Percentiles rank a stretch among this genome's conserved stretches.
Evolutionary conservation across 2,113 vertebrate genomes (phyloP).

Genomic region (Ceratotherium simum): DNA sequence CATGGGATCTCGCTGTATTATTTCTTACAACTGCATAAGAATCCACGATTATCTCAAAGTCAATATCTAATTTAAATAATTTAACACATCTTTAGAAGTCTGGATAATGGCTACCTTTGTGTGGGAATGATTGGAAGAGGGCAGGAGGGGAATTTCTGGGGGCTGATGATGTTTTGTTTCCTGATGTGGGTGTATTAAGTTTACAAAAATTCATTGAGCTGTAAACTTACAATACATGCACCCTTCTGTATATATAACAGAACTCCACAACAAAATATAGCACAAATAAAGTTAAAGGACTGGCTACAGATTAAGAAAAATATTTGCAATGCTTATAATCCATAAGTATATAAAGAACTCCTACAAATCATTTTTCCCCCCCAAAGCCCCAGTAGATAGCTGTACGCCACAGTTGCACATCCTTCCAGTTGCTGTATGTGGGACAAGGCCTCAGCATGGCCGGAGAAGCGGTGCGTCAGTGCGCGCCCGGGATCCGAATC

Average conservation of each 20-base stretch:
- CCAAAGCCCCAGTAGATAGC: too few species aligned
- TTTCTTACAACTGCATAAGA: not conserved
- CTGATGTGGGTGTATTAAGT: not conserved
- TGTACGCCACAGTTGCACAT: too few species aligned
- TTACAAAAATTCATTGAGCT: not conserved
- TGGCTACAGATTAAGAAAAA: not conserved
- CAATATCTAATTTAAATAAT: not conserved
- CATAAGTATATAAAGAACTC: not conserved
- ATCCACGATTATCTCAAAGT: not conserved
- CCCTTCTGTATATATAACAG: not conserved
- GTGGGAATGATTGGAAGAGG: not conserved
- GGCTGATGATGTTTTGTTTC: not conserved
- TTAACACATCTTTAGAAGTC: not conserved
- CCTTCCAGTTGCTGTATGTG: too few species aligned
- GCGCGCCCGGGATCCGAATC: too few species aligned
- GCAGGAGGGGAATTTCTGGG: not conserved
- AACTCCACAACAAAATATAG: not conserved
- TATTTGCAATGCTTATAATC: not conserved
- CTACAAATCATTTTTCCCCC: not conserved
- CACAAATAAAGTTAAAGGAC: not conserved
- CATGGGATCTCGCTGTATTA: not conserved
- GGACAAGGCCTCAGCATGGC: too few species aligned
- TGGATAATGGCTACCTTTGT: not conserved
- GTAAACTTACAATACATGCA: not conserved
- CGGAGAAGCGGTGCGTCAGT: too few species aligned